Conservation (phyloP, 2,888 invertebrate species). For the Selenia dentaria region DNA sequence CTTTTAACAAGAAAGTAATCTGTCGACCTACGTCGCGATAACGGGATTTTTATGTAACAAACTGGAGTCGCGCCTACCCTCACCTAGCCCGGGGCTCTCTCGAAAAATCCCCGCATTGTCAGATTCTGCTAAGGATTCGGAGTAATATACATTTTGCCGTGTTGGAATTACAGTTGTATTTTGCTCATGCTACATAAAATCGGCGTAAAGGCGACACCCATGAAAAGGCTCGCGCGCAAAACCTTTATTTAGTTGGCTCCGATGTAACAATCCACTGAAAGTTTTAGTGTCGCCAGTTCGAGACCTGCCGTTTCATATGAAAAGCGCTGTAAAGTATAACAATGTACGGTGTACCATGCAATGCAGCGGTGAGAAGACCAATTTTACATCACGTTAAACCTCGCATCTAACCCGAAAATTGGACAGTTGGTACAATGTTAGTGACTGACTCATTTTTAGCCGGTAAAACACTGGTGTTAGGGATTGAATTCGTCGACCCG, state of each 20-base stretch:
- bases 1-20: conserved; percentile 84
- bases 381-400: conserved; percentile 49
- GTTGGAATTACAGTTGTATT: conserved; percentile 79
- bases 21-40: conserved; percentile 81
- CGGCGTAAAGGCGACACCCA: conserved; percentile 73
- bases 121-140: conserved; percentile 76
- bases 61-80: conserved; percentile 81
- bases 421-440: too few relatives aligned
- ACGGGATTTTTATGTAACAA: conserved; percentile 83
- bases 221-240: conserved; percentile 65
- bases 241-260: conserved; percentile 75
- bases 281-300: conserved; percentile 70
- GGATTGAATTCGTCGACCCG: too few relatives aligned
- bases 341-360: conserved; percentile 44
- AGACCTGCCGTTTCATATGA: conserved; percentile 63
- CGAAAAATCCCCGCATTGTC: conserved; percentile 77
- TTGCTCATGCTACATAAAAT: conserved; percentile 78
- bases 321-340: conserved; percentile 55
- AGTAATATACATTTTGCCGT: conserved; percentile 80
- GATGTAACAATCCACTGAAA: conserved; percentile 75
- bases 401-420: too few relatives aligned
- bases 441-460: too few relatives aligned
- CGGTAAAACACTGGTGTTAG: too few relatives aligned
- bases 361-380: conserved; percentile 55
- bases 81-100: conserved; percentile 78